Conservation (phyloP, 2,888 invertebrate species). For the Lasioglossum pauxillum region DNA sequence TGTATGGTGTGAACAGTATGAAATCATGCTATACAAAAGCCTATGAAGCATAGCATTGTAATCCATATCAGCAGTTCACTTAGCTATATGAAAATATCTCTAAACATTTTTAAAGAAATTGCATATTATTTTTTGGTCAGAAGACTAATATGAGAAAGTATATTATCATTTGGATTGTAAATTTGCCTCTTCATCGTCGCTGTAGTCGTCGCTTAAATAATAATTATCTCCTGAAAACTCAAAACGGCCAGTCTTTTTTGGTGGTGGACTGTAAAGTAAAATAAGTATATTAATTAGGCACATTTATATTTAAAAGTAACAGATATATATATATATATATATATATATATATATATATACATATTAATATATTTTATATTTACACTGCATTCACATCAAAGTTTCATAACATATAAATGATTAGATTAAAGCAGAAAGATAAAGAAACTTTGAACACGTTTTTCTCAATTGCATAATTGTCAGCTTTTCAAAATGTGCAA, state of each 20-base stretch:
- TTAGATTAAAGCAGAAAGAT: background rate
- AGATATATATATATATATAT: constrained; percentile 11
- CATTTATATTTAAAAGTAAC: background rate
- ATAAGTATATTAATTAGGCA: constrained; percentile 31
- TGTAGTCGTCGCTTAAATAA: constrained; percentile 82
- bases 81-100: constrained; percentile 66
- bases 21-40: constrained; percentile 62
- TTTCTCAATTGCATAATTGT: background rate
- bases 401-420: background rate
- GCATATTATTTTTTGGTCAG: constrained; percentile 68
- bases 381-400: background rate
- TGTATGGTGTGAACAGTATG: constrained; percentile 58
- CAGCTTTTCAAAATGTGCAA: background rate
- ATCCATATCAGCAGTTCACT: constrained; percentile 57
- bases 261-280: constrained; percentile 83
- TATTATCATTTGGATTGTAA: constrained; percentile 78
- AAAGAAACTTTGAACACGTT: background rate
- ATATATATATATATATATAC: constrained; percentile 11
- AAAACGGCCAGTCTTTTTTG: constrained; percentile 84
- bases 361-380: constrained; percentile 11
- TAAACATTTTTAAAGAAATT: constrained; percentile 60
- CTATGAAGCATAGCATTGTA: constrained; percentile 63
- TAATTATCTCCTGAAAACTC: constrained; percentile 80
- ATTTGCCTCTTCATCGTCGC: constrained; percentile 82
- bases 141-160: constrained; percentile 45